Evolutionary conservation across 2,113 vertebrate species (phyloP), one percentile per base, ranked within the genome.

Genomic region (Brachionichthys hirsutus): DNA sequence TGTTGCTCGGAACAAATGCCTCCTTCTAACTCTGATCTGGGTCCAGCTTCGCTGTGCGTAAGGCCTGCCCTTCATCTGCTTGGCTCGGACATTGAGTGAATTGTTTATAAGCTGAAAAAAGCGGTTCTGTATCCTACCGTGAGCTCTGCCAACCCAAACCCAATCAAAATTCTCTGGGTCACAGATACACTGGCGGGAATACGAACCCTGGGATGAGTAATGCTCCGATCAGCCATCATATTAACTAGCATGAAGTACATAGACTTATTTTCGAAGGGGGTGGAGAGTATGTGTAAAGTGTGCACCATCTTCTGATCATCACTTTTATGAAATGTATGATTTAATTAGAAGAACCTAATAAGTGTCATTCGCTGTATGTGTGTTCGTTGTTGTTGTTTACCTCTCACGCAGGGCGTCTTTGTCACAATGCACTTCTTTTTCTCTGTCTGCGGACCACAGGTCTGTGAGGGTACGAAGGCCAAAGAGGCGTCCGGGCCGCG

Each of bases 351-450:
- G 13, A 12, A 8, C 41, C 12, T 18, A 30, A 18, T 22, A 54
- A 45, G 35, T 11, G 11, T 48, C 0, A 18, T 43, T 43, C 20
- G 13, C 11, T 62, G 15, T n/a, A 16, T 34, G 14, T 22, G 19
- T 53, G 15, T 58, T 42, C 24, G 62, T 36, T 18, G 8, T 44
- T 16, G 70, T 93, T 85, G 18, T 71, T 93, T 85, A 96, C 95
- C 95, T 89, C 91, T 93, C 10, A 10, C 56, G 0, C 93, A 93
- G 45, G 94, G 93, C 4, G 85, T 92, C 85, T 92, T 96, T 81
- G 81, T 85, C 75, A 96, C 89, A 0, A 87, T 90, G 73, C 97
- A 99, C 45, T 89, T 92, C 69, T 92, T 91, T 43, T 78, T 92
- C 82, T 98, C 94, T 0, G 84, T 93, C 87, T 91, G 91, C 6